Base-by-base conservation (phyloP, 2,888 invertebrate species). In the Corythucha ciliata region DNA sequence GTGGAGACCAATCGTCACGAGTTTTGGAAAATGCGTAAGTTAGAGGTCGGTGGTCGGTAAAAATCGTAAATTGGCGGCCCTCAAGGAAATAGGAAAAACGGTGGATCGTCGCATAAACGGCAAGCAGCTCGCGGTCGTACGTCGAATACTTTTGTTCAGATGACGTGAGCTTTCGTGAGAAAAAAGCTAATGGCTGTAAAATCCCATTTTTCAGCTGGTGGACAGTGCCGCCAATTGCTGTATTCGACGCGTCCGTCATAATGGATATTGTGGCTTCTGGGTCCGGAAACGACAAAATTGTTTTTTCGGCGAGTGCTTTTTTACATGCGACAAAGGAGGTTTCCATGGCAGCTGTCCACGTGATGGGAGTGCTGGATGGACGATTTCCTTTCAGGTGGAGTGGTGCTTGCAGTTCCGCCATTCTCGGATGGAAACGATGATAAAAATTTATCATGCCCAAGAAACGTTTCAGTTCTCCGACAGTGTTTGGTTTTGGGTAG, bases 361-460 rank as follows among this genome's bases (percentile, higher is more conserved):
- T 16, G 22, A 47, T 26, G 21, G 48, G 42, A 24, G 48, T 48
- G 3, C 26, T 39, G 27, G 53, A 41, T 8, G 42, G 33, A 8
- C 39, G 34, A 6, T 25, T 20, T 10, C 40, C 44, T n/a, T 22
- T 32, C 21, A 27, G 16, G 2, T 48, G 10, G 7, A 58, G 25
- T 4, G 36, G 47, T 21, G 37, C 40, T 25, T 48, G 67, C 3
- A 55, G 48, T 24, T 57, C 16, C 2, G 67, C 66, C 4, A 67
- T 64, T 3, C 63, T 24, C 3, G 65, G 65, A 0, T 68, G 55
- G 53, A 63, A 68, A 5, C 63, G 52, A 3, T 68, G 52, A 34
- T 67, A 67, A 57, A 65, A 67, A 53, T 66, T 68, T 1, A 66
- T 18, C 63, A 66, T 65, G 1, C 66, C 66, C 1, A 68, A 40